Evolutionary conservation across 2,113 vertebrate species (phyloP).

Genomic region (Hyla sarda): DNA sequence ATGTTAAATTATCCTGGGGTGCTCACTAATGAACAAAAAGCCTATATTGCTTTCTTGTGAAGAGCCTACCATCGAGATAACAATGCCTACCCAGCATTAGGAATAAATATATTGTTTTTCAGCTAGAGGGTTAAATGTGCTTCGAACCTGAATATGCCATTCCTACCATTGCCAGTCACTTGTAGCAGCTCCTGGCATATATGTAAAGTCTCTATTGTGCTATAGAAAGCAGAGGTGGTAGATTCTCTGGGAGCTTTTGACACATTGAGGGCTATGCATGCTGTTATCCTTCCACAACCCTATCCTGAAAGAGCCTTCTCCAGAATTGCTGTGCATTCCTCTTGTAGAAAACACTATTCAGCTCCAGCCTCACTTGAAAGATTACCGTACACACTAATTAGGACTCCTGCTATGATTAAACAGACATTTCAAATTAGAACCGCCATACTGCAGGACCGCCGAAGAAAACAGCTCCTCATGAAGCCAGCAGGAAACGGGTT

Average conservation of each 20-base stretch:
- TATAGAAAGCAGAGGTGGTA: constrained; percentile 9
- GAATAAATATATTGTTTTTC: not conserved
- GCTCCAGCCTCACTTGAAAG: constrained; percentile 71
- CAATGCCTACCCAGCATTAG: not conserved
- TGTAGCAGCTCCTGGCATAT: not conserved
- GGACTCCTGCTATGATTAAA: constrained; percentile 82
- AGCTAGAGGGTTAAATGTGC: not conserved
- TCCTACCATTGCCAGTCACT: not conserved
- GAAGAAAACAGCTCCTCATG: constrained; percentile 78
- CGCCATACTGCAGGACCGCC: constrained; percentile 68
- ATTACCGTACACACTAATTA: constrained; percentile 79
- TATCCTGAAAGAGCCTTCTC: constrained; percentile 35
- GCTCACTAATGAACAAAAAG: constrained; percentile 5
- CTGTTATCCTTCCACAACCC: constrained; percentile 22
- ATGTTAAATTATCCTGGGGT: not conserved
- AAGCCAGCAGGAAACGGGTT: constrained; percentile 73
- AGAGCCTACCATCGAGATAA: not conserved
- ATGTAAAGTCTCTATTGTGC: constrained; percentile 16
- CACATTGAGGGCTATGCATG: constrained; percentile 44
- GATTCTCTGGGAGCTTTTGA: constrained; percentile 27
- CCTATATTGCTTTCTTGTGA: not conserved
- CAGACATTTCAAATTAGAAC: constrained; percentile 80
- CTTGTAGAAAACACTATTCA: constrained; percentile 61
- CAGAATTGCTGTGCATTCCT: constrained; percentile 49
- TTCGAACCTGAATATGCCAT: not conserved